Percentiles rank a stretch among this genome's conserved stretches.
Conservation (phyloP, 2,888 invertebrate genomes). For the Strigamia transsilvanica region DNA sequence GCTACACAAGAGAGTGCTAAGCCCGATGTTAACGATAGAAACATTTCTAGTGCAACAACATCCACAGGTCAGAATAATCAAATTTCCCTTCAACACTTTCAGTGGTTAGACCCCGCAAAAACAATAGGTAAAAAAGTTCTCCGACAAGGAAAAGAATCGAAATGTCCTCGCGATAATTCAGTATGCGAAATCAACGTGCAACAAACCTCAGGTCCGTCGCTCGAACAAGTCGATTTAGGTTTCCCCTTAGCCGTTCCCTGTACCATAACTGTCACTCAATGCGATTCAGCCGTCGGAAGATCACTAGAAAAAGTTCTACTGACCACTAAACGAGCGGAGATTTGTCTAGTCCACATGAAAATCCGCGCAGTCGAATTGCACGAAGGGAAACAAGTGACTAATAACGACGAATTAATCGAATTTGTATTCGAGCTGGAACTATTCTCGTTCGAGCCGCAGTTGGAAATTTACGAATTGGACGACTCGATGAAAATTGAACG, state of each 20-base stretch:
- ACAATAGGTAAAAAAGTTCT: constrained; percentile 15
- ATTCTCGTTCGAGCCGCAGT: neutral
- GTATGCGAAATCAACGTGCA: neutral
- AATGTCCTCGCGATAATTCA: constrained; percentile 43
- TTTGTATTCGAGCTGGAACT: constrained; percentile 40
- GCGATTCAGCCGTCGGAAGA: constrained; percentile 40
- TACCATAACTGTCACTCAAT: neutral
- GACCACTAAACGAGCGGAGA: neutral
- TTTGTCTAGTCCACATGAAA: neutral
- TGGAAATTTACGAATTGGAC: constrained; percentile 31
- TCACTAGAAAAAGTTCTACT: constrained; percentile 17
- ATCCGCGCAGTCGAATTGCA: neutral
- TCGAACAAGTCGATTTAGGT: neutral
- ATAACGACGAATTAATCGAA: neutral
- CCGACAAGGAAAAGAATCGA: neutral
- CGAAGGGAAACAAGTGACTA: neutral
- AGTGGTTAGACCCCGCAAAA: constrained; percentile 14
- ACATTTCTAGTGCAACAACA: neutral
- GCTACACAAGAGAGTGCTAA: too few relatives aligned
- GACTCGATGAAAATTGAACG: neutral
- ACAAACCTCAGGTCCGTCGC: constrained; percentile 11
- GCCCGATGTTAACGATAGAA: neutral
- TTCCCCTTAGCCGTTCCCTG: neutral
- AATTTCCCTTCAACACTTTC: neutral
- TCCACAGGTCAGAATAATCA: neutral